phyloP scores from a whole-genome alignment of 2,797 vertebrate genomes.

The Pangasius krempfi region DNA sequence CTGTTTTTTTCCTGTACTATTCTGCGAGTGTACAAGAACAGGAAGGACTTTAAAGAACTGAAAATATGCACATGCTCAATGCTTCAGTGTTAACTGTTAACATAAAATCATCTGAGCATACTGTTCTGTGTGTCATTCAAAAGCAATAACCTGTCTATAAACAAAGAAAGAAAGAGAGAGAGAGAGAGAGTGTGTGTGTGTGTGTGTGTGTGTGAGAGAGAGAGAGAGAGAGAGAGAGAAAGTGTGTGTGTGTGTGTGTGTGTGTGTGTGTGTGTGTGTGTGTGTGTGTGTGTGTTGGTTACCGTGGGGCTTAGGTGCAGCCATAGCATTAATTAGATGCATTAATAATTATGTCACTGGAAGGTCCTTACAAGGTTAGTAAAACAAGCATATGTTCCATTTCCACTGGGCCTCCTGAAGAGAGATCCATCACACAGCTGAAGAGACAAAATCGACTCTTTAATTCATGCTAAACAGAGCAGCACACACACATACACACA shows the following conservation, averaged over 20 bases:
- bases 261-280: no score
- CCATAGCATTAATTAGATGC: neutral
- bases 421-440: constrained; percentile 19
- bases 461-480: constrained; percentile 60
- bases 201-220: neutral
- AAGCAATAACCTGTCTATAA: neutral
- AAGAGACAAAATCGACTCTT: constrained; percentile 39
- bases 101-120: constrained; percentile 9
- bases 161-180: neutral
- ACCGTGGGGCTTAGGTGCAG: neutral
- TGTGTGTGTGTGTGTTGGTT: neutral
- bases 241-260: no score
- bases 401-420: constrained; percentile 8
- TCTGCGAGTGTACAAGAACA: neutral
- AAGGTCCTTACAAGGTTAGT: neutral
- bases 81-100: constrained; percentile 23
- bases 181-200: neutral
- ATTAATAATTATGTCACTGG: neutral
- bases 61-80: constrained; percentile 8
- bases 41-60: neutral
- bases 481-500: constrained; percentile 35
- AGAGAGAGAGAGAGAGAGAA: neutral
- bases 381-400: constrained; percentile 15
- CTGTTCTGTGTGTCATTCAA: constrained; percentile 25
- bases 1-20: constrained; percentile 3